A percentile compares a stretch with the other conserved stretches of the same genome.
Evolutionary conservation across 2,797 vertebrate species (phyloP).

Genomic region (Leptodactylus fallax): DNA sequence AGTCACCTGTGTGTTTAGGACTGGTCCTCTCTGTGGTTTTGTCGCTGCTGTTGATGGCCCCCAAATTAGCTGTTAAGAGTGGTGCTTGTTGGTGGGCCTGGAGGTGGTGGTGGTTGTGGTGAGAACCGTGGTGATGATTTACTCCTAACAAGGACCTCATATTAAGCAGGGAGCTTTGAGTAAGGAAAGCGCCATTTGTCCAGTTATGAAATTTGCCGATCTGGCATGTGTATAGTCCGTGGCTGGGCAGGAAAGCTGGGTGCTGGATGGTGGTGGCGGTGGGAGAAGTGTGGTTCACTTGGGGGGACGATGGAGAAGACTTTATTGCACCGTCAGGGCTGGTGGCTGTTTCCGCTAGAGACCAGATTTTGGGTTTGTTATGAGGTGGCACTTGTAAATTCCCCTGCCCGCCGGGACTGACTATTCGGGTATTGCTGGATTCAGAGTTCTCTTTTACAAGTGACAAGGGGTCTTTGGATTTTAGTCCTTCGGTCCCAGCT

Average conservation of each 20-base stretch:
- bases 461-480: constrained; percentile 82
- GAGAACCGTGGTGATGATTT: constrained; percentile 84
- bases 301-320: constrained; percentile 85
- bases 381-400: constrained; percentile 86
- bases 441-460: constrained; percentile 86
- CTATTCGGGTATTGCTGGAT: constrained; percentile 81
- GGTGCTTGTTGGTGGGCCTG: constrained; percentile 82
- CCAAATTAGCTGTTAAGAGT: constrained; percentile 81
- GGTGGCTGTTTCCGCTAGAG: constrained; percentile 95
- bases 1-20: constrained; percentile 92
- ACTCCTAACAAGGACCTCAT: constrained; percentile 95
- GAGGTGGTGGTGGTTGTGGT: constrained; percentile 81
- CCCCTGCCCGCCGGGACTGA: constrained; percentile 83
- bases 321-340: constrained; percentile 91
- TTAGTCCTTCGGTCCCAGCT: constrained; percentile 84
- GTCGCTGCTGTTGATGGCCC: constrained; percentile 81
- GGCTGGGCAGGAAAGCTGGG: constrained; percentile 93
- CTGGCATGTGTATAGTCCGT: constrained; percentile 98
- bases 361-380: constrained; percentile 99
- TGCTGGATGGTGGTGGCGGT: constrained; percentile 80
- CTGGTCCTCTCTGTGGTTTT: constrained; percentile 86
- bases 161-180: constrained; percentile 94
- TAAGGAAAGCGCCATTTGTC: constrained; percentile 95
- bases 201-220: constrained; percentile 99
- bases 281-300: constrained; percentile 77